phyloP scores from a whole-genome alignment of 1,140 invertebrate genomes.

The Drosophila prosaltans region DNA sequence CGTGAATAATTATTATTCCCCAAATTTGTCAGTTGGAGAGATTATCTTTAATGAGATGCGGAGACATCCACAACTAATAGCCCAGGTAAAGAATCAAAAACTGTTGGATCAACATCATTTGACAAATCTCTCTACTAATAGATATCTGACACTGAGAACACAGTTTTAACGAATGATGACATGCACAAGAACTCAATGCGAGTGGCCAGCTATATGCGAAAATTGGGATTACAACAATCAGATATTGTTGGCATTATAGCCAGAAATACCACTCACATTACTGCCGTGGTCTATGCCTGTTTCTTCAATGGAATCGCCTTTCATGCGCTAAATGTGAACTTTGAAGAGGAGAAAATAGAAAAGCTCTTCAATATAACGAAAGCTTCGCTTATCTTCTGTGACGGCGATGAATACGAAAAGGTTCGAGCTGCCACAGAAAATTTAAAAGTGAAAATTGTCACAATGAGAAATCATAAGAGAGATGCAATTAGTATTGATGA shows the following conservation, averaged over 20 bases:
- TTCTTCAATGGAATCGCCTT: constrained; percentile 20
- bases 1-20: neutral
- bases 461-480: constrained; percentile 23
- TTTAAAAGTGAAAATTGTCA: constrained; percentile 24
- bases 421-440: neutral
- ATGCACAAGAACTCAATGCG: constrained; percentile 26
- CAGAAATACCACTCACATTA: constrained; percentile 18
- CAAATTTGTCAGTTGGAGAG: constrained; percentile 32
- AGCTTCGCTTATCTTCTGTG: constrained; percentile 45
- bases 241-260: constrained; percentile 25
- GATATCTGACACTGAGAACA: constrained; percentile 37
- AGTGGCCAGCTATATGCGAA: constrained; percentile 21
- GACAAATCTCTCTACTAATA: neutral
- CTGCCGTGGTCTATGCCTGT: constrained; percentile 16
- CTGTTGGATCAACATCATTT: neutral
- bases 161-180: constrained; percentile 19
- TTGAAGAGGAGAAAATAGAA: constrained; percentile 18
- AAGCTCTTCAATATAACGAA: constrained; percentile 38
- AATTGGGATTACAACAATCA: constrained; percentile 7
- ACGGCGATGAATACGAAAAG: constrained; percentile 36
- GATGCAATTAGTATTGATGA: constrained; percentile 15
- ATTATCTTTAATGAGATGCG: constrained; percentile 36
- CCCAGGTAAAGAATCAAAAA: constrained; percentile 15
- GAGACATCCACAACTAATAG: constrained; percentile 28
- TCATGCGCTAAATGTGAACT: constrained; percentile 22